Evolutionary conservation across 2,113 vertebrate genomes (phyloP).

Genomic region (Gobio gobio): DNA sequence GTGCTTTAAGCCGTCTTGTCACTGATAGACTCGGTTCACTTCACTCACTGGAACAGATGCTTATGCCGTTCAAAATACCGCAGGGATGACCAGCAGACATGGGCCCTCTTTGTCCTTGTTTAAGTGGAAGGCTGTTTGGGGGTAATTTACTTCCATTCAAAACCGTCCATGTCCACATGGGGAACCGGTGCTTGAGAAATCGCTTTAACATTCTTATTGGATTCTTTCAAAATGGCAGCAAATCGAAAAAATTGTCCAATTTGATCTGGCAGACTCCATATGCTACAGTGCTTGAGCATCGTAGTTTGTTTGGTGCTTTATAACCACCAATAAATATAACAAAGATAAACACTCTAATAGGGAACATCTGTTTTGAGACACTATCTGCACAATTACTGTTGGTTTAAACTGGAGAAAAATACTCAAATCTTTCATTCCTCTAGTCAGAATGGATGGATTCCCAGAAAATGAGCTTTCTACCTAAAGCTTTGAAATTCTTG

Average conservation of each 20-base stretch:
- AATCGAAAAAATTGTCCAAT: neutral
- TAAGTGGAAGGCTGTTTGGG: slow-evolving; percentile 33
- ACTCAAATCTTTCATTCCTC: neutral
- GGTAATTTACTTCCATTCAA: slow-evolving; percentile 36
- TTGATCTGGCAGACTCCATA: neutral
- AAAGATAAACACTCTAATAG: neutral
- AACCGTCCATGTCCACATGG: neutral
- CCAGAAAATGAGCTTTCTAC: neutral
- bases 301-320: neutral
- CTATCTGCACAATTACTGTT: neutral
- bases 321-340: neutral
- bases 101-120: slow-evolving; percentile 8
- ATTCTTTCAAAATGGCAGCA: slow-evolving; percentile 16
- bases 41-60: slow-evolving; percentile 31
- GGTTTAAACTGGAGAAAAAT: neutral
- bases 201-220: slow-evolving; percentile 9
- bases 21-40: slow-evolving; percentile 19
- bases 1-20: slow-evolving; percentile 15
- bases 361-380: neutral
- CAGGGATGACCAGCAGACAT: slow-evolving; percentile 20
- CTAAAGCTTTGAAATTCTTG: neutral
- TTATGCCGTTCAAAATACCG: neutral
- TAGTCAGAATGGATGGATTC: neutral
- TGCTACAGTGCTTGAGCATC: neutral
- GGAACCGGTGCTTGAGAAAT: slow-evolving; percentile 14